Evolutionary conservation across 2,888 invertebrate species (phyloP).

Genomic region (Nowickia ferox): DNA sequence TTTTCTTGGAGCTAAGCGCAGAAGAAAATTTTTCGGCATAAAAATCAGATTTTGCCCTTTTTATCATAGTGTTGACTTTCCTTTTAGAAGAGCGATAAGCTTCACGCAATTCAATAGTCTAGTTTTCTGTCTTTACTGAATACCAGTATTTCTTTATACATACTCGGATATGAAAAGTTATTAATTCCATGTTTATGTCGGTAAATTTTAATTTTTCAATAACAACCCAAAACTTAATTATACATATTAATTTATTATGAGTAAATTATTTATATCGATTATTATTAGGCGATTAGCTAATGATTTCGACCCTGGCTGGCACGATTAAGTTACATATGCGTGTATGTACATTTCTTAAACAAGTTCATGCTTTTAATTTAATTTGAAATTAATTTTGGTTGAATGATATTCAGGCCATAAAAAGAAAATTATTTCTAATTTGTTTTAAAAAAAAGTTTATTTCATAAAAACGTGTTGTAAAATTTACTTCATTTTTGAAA

Average conservation of each 20-base stretch:
- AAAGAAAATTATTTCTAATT: slow-evolving; percentile 4
- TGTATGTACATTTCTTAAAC: no score
- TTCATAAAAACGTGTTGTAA: no score
- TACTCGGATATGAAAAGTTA: no score
- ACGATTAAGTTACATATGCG: not conserved
- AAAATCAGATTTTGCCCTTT: not conserved
- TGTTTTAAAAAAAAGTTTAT: no score
- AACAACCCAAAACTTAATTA: no score
- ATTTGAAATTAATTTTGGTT: not conserved
- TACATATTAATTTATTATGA: not conserved
- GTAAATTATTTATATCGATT: not conserved
- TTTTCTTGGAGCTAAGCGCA: not conserved
- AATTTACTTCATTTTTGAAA: not conserved
- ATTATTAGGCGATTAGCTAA: not conserved
- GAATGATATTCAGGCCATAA: not conserved
- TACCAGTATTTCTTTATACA: no score
- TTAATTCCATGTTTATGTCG: not conserved
- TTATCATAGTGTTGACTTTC: no score
- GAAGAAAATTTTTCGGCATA: slow-evolving; percentile 8
- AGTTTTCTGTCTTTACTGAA: no score
- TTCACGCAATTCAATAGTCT: no score
- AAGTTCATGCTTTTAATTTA: no score
- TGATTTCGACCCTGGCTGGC: not conserved
- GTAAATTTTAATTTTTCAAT: not conserved
- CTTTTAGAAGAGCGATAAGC: no score